Evolutionary conservation across 2,888 invertebrate species (phyloP).

Genomic region (Oscheius sp.): DNA sequence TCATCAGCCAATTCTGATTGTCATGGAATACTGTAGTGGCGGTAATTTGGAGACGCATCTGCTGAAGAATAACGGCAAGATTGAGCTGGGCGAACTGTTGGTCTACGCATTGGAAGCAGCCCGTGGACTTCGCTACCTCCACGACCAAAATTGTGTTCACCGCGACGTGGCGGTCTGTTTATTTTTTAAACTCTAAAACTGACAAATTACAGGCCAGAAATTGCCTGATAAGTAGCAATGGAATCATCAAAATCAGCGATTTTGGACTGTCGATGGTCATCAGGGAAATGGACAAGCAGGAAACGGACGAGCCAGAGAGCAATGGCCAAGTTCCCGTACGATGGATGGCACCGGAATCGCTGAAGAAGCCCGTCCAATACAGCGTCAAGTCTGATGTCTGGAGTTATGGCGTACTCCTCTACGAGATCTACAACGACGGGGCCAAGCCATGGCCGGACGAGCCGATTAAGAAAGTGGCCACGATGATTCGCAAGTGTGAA

Average conservation of each 20-base stretch:
- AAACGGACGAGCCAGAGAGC: background rate
- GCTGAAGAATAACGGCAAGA: conserved; percentile 21
- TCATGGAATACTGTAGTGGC: conserved; percentile 88
- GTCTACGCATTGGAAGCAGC: conserved; percentile 76
- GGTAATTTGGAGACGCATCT: conserved; percentile 55
- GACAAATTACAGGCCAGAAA: too few species aligned
- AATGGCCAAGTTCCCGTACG: conserved; percentile 7
- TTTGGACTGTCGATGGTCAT: conserved; percentile 46
- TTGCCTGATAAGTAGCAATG: conserved; percentile 77
- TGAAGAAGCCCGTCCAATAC: conserved; percentile 74
- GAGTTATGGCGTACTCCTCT: conserved; percentile 98
- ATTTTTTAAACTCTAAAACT: too few species aligned
- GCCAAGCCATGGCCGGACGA: conserved; percentile 50
- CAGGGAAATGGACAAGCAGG: background rate
- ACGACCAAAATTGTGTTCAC: conserved; percentile 85
- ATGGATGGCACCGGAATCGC: conserved; percentile 67
- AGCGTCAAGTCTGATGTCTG: conserved; percentile 95
- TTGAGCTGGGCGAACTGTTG: conserved; percentile 39
- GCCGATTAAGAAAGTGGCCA: conserved; percentile 13
- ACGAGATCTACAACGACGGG: conserved; percentile 81
- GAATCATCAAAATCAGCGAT: conserved; percentile 50
- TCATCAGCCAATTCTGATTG: conserved; percentile 96
- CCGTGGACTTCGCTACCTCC: conserved; percentile 85
- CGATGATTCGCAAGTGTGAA: background rate
- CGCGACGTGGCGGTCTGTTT: conserved; percentile 86